Percentiles rank a stretch among this genome's conserved stretches.
Evolutionary conservation across 2,797 vertebrate species (phyloP).

Genomic region (Coranthus polyacanthus): DNA sequence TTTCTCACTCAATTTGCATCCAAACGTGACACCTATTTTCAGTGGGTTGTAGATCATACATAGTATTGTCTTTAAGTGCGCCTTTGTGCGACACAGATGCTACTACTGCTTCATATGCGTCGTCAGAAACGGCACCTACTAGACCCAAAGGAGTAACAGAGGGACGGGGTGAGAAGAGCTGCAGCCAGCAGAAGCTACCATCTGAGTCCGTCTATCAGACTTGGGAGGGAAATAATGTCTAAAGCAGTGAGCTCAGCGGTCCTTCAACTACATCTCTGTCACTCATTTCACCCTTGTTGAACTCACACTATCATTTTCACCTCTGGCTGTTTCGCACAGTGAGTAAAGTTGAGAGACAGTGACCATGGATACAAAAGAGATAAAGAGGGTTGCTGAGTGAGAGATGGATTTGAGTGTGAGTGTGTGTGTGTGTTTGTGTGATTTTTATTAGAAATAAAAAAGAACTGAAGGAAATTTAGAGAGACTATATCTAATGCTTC

Average conservation of each 20-base stretch:
- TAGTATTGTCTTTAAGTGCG: constrained; percentile 17
- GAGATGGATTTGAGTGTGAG: background rate
- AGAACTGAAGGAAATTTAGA: background rate
- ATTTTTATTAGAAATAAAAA: constrained; percentile 9
- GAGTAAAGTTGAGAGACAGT: constrained; percentile 55
- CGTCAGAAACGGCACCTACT: constrained; percentile 16
- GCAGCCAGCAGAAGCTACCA: constrained; percentile 18
- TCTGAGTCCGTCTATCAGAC: constrained; percentile 44
- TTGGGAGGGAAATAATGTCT: constrained; percentile 34
- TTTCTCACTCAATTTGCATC: background rate
- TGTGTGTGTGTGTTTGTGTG: background rate
- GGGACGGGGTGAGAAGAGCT: background rate
- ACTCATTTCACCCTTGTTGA: constrained; percentile 61
- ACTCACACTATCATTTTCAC: constrained; percentile 63
- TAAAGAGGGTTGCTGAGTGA: constrained; percentile 32
- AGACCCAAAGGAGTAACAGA: constrained; percentile 30
- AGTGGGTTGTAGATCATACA: constrained; percentile 8
- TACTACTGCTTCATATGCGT: constrained; percentile 31
- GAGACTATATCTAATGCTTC: background rate
- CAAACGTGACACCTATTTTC: background rate
- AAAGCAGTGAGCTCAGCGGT: constrained; percentile 54
- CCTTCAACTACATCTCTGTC: constrained; percentile 53
- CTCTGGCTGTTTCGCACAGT: constrained; percentile 58
- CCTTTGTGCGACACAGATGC: constrained; percentile 21
- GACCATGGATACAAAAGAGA: constrained; percentile 53